Evolutionary conservation across 2,113 vertebrate genomes (phyloP).

Genomic region (Morphnarchus princeps): DNA sequence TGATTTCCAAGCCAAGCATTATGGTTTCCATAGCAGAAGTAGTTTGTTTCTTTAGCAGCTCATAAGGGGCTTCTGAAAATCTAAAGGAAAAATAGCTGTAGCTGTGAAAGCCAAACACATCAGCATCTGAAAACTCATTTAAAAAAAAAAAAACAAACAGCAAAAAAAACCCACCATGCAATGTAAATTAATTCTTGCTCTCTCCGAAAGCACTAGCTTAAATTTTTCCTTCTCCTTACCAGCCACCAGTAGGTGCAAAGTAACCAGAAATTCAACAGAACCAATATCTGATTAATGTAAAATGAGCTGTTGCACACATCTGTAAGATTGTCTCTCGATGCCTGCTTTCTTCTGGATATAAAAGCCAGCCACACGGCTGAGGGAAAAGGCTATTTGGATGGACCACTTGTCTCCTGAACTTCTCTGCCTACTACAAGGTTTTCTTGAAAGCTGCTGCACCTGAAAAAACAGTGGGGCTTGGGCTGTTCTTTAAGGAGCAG

Average conservation of each 20-base stretch:
- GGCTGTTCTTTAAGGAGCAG: background rate
- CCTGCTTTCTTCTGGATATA: background rate
- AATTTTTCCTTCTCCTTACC: background rate
- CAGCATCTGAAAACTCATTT: background rate
- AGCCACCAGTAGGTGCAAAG: background rate
- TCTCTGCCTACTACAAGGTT: background rate
- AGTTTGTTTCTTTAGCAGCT: background rate
- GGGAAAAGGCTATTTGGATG: background rate
- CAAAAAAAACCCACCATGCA: background rate
- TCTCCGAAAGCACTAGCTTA: background rate
- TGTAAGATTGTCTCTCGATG: background rate
- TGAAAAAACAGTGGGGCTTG: background rate
- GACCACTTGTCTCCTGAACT: background rate
- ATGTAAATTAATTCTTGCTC: background rate
- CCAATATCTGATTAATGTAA: background rate
- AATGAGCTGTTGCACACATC: background rate
- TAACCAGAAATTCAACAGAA: background rate
- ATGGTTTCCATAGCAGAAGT: background rate
- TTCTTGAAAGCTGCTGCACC: background rate
- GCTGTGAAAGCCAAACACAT: background rate
- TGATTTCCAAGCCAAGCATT: background rate
- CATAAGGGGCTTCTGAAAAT: background rate
- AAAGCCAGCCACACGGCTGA: background rate
- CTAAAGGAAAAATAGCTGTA: background rate
- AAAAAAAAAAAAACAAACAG: background rate